Base-by-base conservation (phyloP, 92 coral and sea anemone species). In the Desmophyllum pertusum region DNA sequence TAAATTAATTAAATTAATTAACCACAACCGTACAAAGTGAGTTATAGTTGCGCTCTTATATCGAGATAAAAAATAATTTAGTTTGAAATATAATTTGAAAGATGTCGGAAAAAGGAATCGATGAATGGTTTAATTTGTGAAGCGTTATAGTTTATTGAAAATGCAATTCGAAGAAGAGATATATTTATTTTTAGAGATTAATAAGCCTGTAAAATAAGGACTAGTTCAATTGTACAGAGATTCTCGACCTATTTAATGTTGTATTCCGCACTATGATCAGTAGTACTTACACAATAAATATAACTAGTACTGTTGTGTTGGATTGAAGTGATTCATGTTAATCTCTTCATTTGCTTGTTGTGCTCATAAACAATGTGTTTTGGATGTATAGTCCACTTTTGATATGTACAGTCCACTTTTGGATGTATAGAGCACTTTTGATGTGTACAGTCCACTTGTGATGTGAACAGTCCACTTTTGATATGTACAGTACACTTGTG, bases 171-270 rank as follows among this genome's bases (percentile, higher is more conserved):
- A 82, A 82, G 79, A 82, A 73, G 79, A 71, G 71, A 71, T 31
- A 71, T 82, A 82, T 82, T 82, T 82, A 82, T 82, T 82, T 82
- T 82, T 82, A 82, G 70, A 82, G 70, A 73, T 82, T 72, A 70
- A 80, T 19, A 59, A 42, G 79, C 42, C 59, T 82, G 86, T 82
- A 82, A 82, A 62, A 71, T 82, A 82, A 82, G 29, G 31, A 42
- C 41, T 55, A 82, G 86, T 39, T 71, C 39, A 51, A 82, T 71
- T 82, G 86, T 82, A 82, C 86, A 82, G 86, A 82, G 78, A 82
- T 70, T 53, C 19, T 75, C 37, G 59, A 13, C 59, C 71, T 82
- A 82, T 82, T 82, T 71, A 82, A 71, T 68, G 41, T 46, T 53
- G 18, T 80, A 35, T 37, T 52, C 76, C 65, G 84, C 84, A 80